Evolutionary conservation across 2,797 vertebrate species (phyloP), one percentile per base, ranked within the genome.

Genomic region (Mallotus villosus): DNA sequence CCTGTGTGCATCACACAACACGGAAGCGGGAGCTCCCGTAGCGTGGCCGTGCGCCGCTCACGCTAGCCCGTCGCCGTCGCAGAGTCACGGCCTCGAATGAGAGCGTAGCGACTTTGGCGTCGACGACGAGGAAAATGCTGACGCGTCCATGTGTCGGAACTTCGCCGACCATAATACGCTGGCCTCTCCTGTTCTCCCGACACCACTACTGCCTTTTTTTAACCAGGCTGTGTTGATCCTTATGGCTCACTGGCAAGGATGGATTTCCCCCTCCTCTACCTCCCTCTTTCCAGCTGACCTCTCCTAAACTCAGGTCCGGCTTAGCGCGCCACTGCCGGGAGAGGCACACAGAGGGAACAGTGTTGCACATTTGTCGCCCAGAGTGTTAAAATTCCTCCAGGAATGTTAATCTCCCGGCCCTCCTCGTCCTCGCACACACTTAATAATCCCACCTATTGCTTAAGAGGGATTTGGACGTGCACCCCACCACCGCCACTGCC

Each of bases 381-480:
- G 89, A 90, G 93, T 94, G 93, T 94, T 92, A 94, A 93, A 93
- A 95, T 93, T 92, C 93, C 87, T 89, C 71, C 74, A 86, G 91
- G 94, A 94, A 95, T 94, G 92, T 94, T 94, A 94, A 95, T 94
- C 94, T 92, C 84, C 5, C 60, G 75, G 83, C 83, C 76, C 81
- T 77, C 79, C 73, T 80, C 75, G 32, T 41, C 11, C n/a, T n/a
- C 11, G 68, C 81, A 73, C 86, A 88, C 88, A 87, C 87, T 90
- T 87, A 91, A 83, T 92, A 94, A 93, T 92, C 89, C 89, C 88
- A 75, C 80, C 79, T 76, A 73, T 87, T 41, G 72, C 84, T 85
- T 87, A 79, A 84, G 9, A 80, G 34, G 74, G 84, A 90, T 84
- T 87, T 83, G 81, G 80, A 87, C 77, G 78, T 81, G 70, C 75